Base-by-base conservation (phyloP, 2,113 vertebrate genomes). In the Ibidorhyncha struthersii region DNA sequence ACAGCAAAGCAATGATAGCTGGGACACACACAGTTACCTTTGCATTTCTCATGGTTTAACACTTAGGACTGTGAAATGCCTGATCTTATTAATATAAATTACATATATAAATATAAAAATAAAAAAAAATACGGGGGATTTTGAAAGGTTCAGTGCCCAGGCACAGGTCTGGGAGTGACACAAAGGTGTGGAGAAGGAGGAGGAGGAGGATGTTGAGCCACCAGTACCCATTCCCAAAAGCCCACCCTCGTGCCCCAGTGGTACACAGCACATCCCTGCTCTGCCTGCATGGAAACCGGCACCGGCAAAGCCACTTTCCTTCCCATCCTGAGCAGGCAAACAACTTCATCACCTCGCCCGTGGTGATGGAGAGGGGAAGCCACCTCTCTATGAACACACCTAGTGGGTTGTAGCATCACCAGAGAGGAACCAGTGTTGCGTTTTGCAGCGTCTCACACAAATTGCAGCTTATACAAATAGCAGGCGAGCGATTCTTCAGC, bases 61-160 rank as follows among this genome's bases (percentile, higher is more conserved):
- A 21, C 40, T n/a, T 58, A 62, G 0, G 0, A 1, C 67, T 83
- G 25, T 49, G 77, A 90, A 82, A 47, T 0, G 0, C 18, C 43
- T 69, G 20, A 93, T 18, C 12, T 81, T 66, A 43, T 70, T 73
- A 56, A 45, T 19, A 45, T 19, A 45, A 45, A 45, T 45, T 45
- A 45, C 45, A 45, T 18, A 45, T 19, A 18, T 45, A 45, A 45
- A 45, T 45, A 45, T 45, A 45, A 45, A 18, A 45, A 45, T 45
- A 45, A 53, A 47, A 62, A 82, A 87, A 85, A 58, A 23, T 55
- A 34, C 29, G 59, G 30, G 49, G n/a, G 25, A 62, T 67, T 91
- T 85, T 71, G 29, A 81, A 94, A 78, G 26, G 41, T 62, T 84
- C 3, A 0, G 36, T 27, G 10, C 27, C 25, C 63, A 62, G 63